phyloP scores from a whole-genome alignment of 2,888 invertebrate genomes.

The Ectobius pallidus region DNA sequence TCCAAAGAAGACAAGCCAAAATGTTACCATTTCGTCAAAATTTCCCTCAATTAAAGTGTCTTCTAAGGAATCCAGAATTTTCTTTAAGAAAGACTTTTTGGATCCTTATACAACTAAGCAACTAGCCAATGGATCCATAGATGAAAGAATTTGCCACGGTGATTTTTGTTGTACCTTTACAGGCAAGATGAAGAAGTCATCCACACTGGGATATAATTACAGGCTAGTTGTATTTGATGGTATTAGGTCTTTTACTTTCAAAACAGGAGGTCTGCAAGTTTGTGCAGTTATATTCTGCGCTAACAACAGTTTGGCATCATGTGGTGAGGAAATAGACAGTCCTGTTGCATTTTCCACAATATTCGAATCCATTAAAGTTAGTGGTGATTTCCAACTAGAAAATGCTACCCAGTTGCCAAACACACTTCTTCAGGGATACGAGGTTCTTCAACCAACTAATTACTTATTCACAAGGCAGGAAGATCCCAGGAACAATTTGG shows the following conservation, averaged over 20 bases:
- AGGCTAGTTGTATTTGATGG: conserved; percentile 1
- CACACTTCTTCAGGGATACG: background rate
- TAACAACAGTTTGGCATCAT: background rate
- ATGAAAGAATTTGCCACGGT: too few species aligned
- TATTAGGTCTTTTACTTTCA: background rate
- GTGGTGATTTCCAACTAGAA: background rate
- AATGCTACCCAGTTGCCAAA: background rate
- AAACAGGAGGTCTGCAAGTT: background rate
- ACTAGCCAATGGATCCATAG: too few species aligned
- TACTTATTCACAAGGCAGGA: background rate
- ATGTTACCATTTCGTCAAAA: too few species aligned
- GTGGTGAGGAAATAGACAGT: background rate
- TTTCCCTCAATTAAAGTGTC: too few species aligned
- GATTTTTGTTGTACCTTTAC: too few species aligned
- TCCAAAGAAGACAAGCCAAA: too few species aligned
- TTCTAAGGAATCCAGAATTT: too few species aligned
- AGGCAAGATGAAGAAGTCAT: background rate
- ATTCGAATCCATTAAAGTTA: background rate
- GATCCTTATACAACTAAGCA: background rate
- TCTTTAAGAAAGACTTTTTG: background rate
- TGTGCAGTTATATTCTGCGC: background rate
- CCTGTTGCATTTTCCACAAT: background rate
- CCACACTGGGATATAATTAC: background rate
- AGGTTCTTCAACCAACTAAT: background rate
- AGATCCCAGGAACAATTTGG: background rate